These are phyloP conservation scores for Propithecus coquereli DNA, from an alignment of 2,113 vertebrate genomes.

Conservation along the genomic window DNA sequence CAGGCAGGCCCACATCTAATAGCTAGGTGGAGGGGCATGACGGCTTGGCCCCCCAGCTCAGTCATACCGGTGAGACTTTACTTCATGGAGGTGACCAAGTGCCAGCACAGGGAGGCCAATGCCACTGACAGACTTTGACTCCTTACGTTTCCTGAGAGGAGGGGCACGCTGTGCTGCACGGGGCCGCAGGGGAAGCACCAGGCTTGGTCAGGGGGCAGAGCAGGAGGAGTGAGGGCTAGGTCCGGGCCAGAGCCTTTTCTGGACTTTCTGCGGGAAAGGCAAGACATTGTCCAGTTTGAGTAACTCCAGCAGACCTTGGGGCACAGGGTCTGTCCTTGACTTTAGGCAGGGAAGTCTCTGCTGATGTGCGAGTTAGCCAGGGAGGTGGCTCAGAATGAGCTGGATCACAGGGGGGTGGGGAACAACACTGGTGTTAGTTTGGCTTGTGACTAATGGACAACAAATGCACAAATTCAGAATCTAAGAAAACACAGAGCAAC, in stretches of 20 bases:
- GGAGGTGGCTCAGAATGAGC: not conserved
- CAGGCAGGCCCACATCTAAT: too few relatives aligned
- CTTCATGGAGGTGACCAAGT: not conserved
- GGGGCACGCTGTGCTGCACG: fast-evolving
- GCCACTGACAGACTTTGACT: not conserved
- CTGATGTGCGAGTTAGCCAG: not conserved
- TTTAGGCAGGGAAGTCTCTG: too few relatives aligned
- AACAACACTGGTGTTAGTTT: not conserved
- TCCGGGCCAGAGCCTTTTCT: fast-evolving
- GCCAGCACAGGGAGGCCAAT: too few relatives aligned
- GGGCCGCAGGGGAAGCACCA: fast-evolving
- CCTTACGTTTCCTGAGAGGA: not conserved
- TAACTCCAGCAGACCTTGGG: not conserved
- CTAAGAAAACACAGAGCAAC: not conserved
- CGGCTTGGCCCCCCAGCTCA: not conserved
- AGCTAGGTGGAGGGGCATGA: not conserved
- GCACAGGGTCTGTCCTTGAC: not conserved
- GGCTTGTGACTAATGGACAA: not conserved
- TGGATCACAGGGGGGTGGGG: too few relatives aligned
- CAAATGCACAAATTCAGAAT: not conserved
- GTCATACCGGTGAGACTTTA: not conserved
- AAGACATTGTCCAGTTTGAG: not conserved
- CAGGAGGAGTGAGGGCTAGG: too few relatives aligned
- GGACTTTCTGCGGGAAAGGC: not conserved
- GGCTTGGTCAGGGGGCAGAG: too few relatives aligned